Base-by-base conservation (phyloP, 2,797 vertebrate species). In the Rhinophrynus dorsalis region DNA sequence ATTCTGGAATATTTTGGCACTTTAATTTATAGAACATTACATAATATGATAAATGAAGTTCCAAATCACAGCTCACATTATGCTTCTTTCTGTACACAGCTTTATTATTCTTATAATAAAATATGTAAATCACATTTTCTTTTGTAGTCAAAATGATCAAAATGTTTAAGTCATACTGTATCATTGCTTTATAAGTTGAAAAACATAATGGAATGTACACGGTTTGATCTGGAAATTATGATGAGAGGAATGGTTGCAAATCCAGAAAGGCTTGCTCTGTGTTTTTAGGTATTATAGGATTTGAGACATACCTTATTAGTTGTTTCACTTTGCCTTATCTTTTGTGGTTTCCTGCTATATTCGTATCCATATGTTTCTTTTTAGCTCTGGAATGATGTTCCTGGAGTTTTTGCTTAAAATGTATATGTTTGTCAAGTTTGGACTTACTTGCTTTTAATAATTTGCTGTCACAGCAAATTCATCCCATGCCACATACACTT, bases 301-400 rank as follows among this genome's bases (percentile, higher is more conserved):
- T 62, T 71, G 20, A 47, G 30, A 57, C 51, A 71, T 71, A 71
- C 59, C 38, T 56, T 71, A 71, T 56, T 71, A 63, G 59, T 38
- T 63, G 51, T 63, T 63, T 63, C 12, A 47, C 50, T 54, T 42
- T 45, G 27, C 29, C 51, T 71, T 63, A 71, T 62, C 59, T 47
- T 56, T 45, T 62, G 58, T 56, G 59, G 59, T 63, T 57, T 63
- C 38, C 44, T 42, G 42, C 18, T 27, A 48, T 61, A 50, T 29
- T 20, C 29, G 47, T 35, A 45, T 48, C 51, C 59, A 57, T 71
- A 57, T 71, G 59, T 63, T 71, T 71, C 30, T 13, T 47, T 57
- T 71, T 56, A 63, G 30, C 17, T 56, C 33, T 63, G 58, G 40
- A 63, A 71, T 63, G 18, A 21, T 32, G 13, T 57, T 48, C n/a